Conservation (phyloP, 2,888 invertebrate genomes). For the Orchesella flavescens region DNA sequence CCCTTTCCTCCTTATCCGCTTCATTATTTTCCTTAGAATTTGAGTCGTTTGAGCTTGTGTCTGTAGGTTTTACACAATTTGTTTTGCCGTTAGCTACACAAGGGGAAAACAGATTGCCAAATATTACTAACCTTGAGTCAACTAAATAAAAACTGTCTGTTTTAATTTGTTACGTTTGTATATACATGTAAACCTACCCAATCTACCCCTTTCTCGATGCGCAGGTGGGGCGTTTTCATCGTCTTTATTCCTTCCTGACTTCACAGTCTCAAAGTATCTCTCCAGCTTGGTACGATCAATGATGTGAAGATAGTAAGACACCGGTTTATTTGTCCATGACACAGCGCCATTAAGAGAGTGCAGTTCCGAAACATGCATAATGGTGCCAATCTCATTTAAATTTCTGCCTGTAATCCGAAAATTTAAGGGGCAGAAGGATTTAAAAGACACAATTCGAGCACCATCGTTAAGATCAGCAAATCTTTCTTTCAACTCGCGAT, state of each 20-base stretch:
- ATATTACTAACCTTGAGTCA: too few relatives aligned
- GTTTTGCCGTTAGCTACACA: constrained; percentile 67
- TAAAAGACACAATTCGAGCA: constrained; percentile 97
- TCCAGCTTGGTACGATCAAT: constrained; percentile 92
- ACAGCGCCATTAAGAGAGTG: constrained; percentile 95
- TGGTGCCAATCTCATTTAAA: constrained; percentile 96
- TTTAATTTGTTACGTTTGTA: too few relatives aligned
- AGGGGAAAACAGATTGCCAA: neutral
- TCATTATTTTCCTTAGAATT: constrained; percentile 72
- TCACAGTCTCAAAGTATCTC: constrained; percentile 65
- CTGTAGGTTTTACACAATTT: constrained; percentile 68
- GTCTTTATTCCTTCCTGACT: constrained; percentile 58
- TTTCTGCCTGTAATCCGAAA: constrained; percentile 98
- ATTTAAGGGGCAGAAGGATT: constrained; percentile 98
- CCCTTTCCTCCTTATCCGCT: constrained; percentile 73
- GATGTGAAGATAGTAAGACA: constrained; percentile 97
- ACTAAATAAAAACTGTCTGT: too few relatives aligned
- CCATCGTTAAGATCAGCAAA: constrained; percentile 97
- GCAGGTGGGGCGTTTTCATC: constrained; percentile 55
- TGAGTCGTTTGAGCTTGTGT: constrained; percentile 73
- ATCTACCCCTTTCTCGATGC: constrained; percentile 61
- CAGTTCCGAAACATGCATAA: constrained; percentile 98
- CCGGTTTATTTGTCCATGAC: constrained; percentile 99
- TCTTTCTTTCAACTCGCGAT: constrained; percentile 95
- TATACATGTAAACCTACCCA: constrained; percentile 54